Percentiles rank a stretch among this genome's conserved stretches.
Evolutionary conservation across 2,797 vertebrate genomes (phyloP).

Genomic region (Scarus forsteni): DNA sequence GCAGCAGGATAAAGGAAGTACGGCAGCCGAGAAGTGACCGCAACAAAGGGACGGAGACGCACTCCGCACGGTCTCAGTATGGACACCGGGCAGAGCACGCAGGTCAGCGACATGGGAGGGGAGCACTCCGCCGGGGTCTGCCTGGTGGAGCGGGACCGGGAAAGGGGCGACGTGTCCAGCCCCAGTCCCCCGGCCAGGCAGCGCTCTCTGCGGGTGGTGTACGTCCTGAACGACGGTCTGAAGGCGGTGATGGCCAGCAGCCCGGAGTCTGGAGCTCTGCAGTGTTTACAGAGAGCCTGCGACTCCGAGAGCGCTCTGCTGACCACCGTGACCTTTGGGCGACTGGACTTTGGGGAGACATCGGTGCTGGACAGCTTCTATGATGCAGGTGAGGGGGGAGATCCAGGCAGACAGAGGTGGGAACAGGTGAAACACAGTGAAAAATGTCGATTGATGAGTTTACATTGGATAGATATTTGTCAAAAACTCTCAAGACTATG

Average conservation of each 20-base stretch:
- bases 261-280: conserved; percentile 90
- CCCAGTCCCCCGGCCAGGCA: conserved; percentile 79
- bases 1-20: conserved; percentile 33
- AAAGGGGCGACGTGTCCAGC: conserved; percentile 73
- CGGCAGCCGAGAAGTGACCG: conserved; percentile 25
- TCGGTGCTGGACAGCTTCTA: conserved; percentile 93
- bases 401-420: too few species aligned
- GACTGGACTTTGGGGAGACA: conserved; percentile 93
- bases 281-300: conserved; percentile 90
- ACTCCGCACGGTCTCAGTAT: conserved; percentile 46
- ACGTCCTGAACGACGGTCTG: conserved; percentile 89
- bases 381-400: conserved; percentile 86
- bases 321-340: conserved; percentile 87
- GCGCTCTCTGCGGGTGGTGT: conserved; percentile 88
- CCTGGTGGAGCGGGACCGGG: conserved; percentile 59
- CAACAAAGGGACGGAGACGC: conserved; percentile 13
- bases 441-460: too few species aligned
- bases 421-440: too few species aligned
- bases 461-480: too few species aligned
- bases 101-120: conserved; percentile 68
- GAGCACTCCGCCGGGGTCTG: conserved; percentile 64
- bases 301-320: conserved; percentile 90
- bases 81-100: conserved; percentile 74
- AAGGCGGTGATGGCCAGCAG: conserved; percentile 87
- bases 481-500: too few species aligned